A percentile compares a stretch with the other conserved stretches of the same genome.
phyloP scores from a whole-genome alignment of 2,113 vertebrate species.

The Tichodroma muraria region DNA sequence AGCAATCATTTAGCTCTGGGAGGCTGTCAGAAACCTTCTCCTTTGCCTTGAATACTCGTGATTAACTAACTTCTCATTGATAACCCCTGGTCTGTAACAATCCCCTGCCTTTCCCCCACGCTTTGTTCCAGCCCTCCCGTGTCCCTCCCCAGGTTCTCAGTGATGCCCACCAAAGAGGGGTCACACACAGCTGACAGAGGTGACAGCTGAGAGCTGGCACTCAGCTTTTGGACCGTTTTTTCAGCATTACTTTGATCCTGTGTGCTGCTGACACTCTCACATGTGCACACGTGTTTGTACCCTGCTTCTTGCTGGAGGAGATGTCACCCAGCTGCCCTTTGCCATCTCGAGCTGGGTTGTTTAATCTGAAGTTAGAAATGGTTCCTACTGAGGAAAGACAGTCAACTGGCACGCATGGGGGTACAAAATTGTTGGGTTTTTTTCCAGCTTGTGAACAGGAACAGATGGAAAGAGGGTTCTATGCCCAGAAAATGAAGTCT shows the following conservation, averaged over 20 bases:
- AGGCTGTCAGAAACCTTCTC: conserved; percentile 3
- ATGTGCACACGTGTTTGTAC: rapidly evolving
- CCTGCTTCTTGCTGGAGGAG: not conserved
- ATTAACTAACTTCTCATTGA: not conserved
- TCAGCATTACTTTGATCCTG: not conserved
- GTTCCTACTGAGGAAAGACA: not conserved
- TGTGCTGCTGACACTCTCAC: not conserved
- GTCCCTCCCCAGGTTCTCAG: not conserved
- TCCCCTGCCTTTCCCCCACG: not conserved
- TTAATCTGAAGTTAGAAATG: not conserved
- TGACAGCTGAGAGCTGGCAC: not conserved
- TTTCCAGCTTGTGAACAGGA: not conserved
- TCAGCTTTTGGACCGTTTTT: not conserved
- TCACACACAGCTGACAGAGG: not conserved
- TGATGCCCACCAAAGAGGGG: not conserved
- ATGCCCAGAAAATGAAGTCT: not conserved
- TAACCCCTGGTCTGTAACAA: not conserved
- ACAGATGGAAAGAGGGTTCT: not conserved
- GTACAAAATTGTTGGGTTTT: not conserved
- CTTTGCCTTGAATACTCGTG: not conserved
- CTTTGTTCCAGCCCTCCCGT: not conserved
- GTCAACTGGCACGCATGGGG: rapidly evolving
- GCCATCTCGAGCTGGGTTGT: not conserved
- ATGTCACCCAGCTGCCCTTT: not conserved
- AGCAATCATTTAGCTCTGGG: not conserved